Evolutionary conservation across 2,888 invertebrate genomes (phyloP).

Genomic region (Trachelus troglodyta): DNA sequence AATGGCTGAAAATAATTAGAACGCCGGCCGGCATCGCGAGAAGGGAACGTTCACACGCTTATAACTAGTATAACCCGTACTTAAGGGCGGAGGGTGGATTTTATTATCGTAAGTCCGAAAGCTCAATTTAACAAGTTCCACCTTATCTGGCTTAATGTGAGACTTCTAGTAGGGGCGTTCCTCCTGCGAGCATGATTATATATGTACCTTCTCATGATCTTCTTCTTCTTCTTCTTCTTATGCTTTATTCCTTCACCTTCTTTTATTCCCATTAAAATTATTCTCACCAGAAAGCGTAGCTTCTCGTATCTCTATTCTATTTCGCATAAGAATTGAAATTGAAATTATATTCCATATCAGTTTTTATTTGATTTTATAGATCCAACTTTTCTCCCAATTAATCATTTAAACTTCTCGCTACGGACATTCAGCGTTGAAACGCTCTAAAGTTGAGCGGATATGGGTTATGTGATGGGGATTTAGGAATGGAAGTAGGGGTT

Average conservation of each 20-base stretch:
- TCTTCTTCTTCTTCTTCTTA: neutral
- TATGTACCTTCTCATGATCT: neutral
- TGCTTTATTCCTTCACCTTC: neutral
- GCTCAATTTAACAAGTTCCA: slow-evolving; percentile 5
- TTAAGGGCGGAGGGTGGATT: neutral
- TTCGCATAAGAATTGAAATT: neutral
- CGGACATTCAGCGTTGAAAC: neutral
- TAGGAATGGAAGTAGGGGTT: slow-evolving; percentile 10
- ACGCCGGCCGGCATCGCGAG: neutral
- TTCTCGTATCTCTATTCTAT: neutral
- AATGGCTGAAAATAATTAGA: slow-evolving; percentile 3
- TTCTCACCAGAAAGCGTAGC: neutral
- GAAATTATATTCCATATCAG: neutral
- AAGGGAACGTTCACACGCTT: neutral
- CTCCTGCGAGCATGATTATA: neutral
- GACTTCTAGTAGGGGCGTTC: neutral
- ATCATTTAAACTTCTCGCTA: neutral
- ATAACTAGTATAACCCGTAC: neutral
- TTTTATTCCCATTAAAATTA: neutral
- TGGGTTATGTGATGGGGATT: neutral
- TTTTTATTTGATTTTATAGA: neutral
- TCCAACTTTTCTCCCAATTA: neutral
- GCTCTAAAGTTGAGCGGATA: slow-evolving; percentile 1
- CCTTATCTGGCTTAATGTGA: neutral
- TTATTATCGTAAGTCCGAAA: slow-evolving; percentile 2